Evolutionary conservation across 2,888 invertebrate genomes (phyloP).

Genomic region (Ectemnius cavifrons): DNA sequence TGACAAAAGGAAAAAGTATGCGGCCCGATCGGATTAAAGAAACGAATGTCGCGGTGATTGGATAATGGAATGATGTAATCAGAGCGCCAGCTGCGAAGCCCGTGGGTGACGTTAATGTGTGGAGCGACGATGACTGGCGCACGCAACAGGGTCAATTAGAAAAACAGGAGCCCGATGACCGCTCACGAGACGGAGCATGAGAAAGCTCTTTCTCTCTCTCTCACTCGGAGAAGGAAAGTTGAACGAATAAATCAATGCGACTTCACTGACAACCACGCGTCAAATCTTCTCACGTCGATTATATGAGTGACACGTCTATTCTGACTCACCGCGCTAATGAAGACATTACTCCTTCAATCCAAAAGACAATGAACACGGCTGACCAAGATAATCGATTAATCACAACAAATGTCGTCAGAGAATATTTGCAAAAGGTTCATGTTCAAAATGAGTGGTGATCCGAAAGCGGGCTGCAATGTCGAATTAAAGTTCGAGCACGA

Average conservation of each 20-base stretch:
- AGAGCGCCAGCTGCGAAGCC: conserved; percentile 40
- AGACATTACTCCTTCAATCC: neutral
- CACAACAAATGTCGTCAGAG: no score
- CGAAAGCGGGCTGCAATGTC: no score
- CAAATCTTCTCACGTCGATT: no score
- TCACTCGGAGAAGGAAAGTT: no score
- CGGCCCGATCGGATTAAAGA: conserved; percentile 36
- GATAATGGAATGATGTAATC: conserved; percentile 53
- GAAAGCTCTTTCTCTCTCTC: neutral
- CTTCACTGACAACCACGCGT: no score
- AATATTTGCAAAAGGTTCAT: no score
- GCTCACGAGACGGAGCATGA: conserved; percentile 5
- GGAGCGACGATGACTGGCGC: conserved; percentile 16
- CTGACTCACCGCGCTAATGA: no score
- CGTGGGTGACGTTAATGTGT: conserved; percentile 26
- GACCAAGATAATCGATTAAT: neutral
- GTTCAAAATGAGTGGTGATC: no score
- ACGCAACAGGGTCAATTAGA: conserved; percentile 58
- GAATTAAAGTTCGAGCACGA: no score
- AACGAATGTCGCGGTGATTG: conserved; percentile 47
- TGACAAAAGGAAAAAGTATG: no score
- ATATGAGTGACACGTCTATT: no score
- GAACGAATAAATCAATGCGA: no score
- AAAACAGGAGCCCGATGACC: conserved; percentile 38
- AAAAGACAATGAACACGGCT: neutral